Base-by-base conservation (phyloP, 2,888 invertebrate species). In the Lasiommata megera region DNA sequence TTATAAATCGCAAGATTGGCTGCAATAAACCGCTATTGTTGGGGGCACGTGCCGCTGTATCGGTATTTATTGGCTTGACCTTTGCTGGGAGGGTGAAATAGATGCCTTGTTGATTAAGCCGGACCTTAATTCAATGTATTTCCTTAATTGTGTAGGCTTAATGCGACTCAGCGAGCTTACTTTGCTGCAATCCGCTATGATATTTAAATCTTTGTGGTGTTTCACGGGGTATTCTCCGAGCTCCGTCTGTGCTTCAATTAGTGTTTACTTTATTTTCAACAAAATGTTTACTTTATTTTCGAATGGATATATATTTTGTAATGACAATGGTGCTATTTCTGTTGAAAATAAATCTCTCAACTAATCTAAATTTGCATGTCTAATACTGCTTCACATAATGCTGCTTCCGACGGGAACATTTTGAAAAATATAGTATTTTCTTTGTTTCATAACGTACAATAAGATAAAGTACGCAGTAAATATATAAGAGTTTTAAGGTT, bases 11-110 rank as follows among this genome's bases (percentile, higher is more conserved):
- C 41, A 55, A 40, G 64, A 66, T 60, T 58, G 57, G 60, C 23
- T 23, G 56, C 58, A 50, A 65, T 70, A 70, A 70, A 68, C 54
- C 58, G 54, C 61, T 56, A 67, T 70, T 68, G 67, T 70, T 66
- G 54, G 56, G 52, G 63, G 67, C 71, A 67, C 72, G 70, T 65
- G 71, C 70, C 65, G 9, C 50, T 28, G 44, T 29, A 40, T 29
- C 36, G 50, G 8, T 56, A 41, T 54, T 54, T 54, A 58, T 56
- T 37, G 17, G 18, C 58, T 44, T 44, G 46, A 57, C 46, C 51
- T 44, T 53, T 58, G 28, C 48, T 46, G 18, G 40, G 36, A 23
- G 52, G 48, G 17, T 41, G 41, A 17, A 44, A 56, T 43, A 17
- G 55, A 43, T 28, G 11, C 37, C 28, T 37, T 29, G 29, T 11